Evolutionary conservation across 2,113 vertebrate genomes (phyloP), one percentile per base, ranked within the genome.

Genomic region (Menidia beryllina): DNA sequence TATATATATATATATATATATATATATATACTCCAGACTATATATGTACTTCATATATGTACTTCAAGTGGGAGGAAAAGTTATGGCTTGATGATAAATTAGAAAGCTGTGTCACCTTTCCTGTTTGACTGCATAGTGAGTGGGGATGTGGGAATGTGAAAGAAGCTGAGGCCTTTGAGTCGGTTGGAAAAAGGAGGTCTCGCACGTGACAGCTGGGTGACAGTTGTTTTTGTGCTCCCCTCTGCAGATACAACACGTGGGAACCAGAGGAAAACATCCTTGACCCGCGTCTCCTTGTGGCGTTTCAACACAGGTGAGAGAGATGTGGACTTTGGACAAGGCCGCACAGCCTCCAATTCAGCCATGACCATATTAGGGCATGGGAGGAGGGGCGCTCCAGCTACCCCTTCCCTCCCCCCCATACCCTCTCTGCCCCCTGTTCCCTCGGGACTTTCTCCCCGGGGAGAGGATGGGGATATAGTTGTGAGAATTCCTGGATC

Each of bases 221-320:
- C 75, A 72, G 67, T 54, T 67, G 48, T 75, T 57, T 64, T 53
- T n/a, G n/a, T 56, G 8, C 39, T 73, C 49, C 24, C 63, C 24
- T 74, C 70, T 60, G 36, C 88, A 94, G 93, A 69, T 93, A 93
- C 84, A 94, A 94, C 91, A 94, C 93, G 72, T 94, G 93, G 93
- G 93, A 94, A 43, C 93, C 93, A 19, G 93, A 94, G 79, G 92
- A 94, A 82, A 94, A 94, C 91, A 94, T 94, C 88, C 93, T 94
- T 54, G 93, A 94, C 88, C 93, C 93, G 55, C 89, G 93, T 3
- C 93, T 94, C 55, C 90, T 94, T 12, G 90, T 93, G 24, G 92
- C 93, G 57, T 94, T 94, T 90, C 93, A 94, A 85, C 93, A 93
- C 93, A 94, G 93, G 93, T 94, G 94, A 94, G 93, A 89, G 87